Evolutionary conservation across 1,140 invertebrate species (phyloP).

Genomic region (Drosophila subpulchrella): DNA sequence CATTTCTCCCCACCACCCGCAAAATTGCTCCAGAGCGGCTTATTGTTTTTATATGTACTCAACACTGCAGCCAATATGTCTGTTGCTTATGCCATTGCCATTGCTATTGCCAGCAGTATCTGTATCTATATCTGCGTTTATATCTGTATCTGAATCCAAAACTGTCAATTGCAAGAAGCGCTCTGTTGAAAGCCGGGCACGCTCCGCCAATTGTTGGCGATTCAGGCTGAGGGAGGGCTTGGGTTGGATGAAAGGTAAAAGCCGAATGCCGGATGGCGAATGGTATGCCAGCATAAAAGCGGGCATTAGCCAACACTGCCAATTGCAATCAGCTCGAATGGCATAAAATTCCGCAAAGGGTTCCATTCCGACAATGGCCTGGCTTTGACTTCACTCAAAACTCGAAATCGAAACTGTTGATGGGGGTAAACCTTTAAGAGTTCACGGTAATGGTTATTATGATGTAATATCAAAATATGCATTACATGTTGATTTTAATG

Average conservation of each 20-base stretch:
- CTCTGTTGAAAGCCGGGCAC: conserved; percentile 27
- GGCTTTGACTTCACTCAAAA: conserved; percentile 37
- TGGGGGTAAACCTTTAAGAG: neutral
- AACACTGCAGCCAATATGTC: conserved; percentile 30
- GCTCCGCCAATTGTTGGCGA: conserved; percentile 11
- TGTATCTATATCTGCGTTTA: conserved; percentile 8
- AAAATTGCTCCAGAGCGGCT: conserved; percentile 34
- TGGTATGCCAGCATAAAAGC: conserved; percentile 11
- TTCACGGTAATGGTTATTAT: conserved; percentile 15
- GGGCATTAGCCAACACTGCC: conserved; percentile 29
- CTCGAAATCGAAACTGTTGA: conserved; percentile 4
- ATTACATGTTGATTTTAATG: neutral
- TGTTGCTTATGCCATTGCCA: neutral
- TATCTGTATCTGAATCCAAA: conserved; percentile 28
- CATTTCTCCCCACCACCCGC: neutral
- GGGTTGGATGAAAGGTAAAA: neutral
- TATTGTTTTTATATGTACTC: conserved; percentile 80
- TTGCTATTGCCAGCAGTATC: conserved; percentile 13
- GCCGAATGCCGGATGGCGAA: neutral
- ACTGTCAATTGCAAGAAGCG: conserved; percentile 57
- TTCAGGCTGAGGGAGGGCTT: neutral
- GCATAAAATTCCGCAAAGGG: conserved; percentile 18
- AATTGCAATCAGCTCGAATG: conserved; percentile 41
- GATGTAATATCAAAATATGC: conserved; percentile 3
- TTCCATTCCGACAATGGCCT: conserved; percentile 18